Base-by-base conservation (phyloP, 2,888 invertebrate genomes). In the Ophioninae sp. region DNA sequence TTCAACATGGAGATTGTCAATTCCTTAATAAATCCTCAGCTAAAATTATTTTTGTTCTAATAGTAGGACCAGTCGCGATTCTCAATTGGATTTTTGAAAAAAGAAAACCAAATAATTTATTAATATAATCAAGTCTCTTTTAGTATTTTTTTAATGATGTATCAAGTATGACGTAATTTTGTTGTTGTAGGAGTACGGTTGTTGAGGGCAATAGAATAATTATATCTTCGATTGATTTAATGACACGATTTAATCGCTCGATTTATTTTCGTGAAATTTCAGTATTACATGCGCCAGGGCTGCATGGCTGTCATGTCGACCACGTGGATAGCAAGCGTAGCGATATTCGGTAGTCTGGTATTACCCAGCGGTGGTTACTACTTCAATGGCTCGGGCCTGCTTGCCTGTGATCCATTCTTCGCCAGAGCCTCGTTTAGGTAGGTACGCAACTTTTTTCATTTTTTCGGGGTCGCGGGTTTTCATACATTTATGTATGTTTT, bases 341-440 rank as follows among this genome's bases (percentile, higher is more conserved):
- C 97, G 75, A 94, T 97, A 88, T 97, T 97, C 92, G 96, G 97
- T 41, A 94, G 96, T 86, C 95, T 97, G 92, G 97, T 97, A 86
- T 94, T 97, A 82, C 97, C 97, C 8, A 95, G 96, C 89, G 97
- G 97, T 88, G 97, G 97, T 83, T 97, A 97, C 94, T 97, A 97
- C 93, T 97, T 97, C 94, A 97, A 97, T 93, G 95, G 96, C 65
- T 96, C 97, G 17, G 97, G 97, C 37, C 94, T 97, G 89, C 95
- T 97, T 94, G 97, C 97, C 75, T 97, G 97, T 93, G 97, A 97
- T 91, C 97, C 97, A 44, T 97, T 97, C 92, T 97, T 97, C 92
- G 95, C 96, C 88, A 95, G 96, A 90, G 95, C 95, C 79, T 95
- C 95, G 80, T 94, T 95, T 92, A 95, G 95, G 95, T 95, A 89